Evolutionary conservation across 2,888 invertebrate genomes (phyloP), one percentile per base, ranked within the genome.

Genomic region (Eupithecia dodoneata): DNA sequence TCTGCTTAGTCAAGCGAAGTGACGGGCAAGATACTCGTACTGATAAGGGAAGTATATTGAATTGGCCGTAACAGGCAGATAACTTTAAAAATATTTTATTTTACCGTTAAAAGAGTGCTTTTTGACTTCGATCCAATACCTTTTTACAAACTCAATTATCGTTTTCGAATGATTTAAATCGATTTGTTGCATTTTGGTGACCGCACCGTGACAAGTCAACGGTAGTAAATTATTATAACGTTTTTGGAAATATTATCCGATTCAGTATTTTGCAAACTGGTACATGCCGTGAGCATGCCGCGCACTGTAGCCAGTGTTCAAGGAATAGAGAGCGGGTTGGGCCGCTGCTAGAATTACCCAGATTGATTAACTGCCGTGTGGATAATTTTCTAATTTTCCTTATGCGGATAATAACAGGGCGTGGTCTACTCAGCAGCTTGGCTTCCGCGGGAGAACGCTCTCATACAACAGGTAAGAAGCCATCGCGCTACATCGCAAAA

Each of bases 361-460:
- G 76, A 79, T 76, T 77, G 79, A 79, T 79, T 75, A 76, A 76
- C 69, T 73, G 41, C 74, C 52, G 63, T 71, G 73, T 44, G 44
- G 75, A 79, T 75, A 6, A 77, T 79, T 77, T 79, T 79, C 73
- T 79, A 79, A 77, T 79, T 79, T 76, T 59, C 76, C 74, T 74
- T 66, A 9, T 52, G 63, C 49, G 49, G n/a, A 18, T 30, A 71
- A 76, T 76, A 67, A 74, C 70, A 71, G 65, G 72, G 77, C 70
- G 69, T 45, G 44, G 49, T 59, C 49, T 59, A 45, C 10, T 63
- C 63, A 30, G 63, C 30, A 12, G 10, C 3, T 18, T 5, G 67
- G 75, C 72, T 70, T 73, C 69, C 70, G 65, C 65, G 41, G 66
- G 66, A 42, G 42, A 42, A 18, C 42, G 42, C 30, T 41, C 3